Conservation (phyloP, 2,113 vertebrate genomes). For the Tetrao urogallus region DNA sequence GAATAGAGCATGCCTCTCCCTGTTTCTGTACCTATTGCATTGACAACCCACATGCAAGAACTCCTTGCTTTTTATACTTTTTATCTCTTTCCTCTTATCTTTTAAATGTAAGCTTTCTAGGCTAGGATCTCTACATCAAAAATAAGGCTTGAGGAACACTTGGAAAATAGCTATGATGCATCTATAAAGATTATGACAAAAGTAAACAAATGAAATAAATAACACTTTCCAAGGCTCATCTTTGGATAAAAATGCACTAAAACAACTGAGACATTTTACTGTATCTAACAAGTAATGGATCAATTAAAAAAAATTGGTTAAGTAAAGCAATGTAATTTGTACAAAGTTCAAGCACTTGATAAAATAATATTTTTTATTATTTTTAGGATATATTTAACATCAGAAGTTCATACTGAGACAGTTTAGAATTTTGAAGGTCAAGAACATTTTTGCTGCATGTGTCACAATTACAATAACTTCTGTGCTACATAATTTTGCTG, state of each 20-base stretch:
- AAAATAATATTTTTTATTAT: background rate
- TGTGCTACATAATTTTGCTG: background rate
- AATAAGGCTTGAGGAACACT: background rate
- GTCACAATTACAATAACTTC: background rate
- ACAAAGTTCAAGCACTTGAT: background rate
- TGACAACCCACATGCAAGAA: background rate
- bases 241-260: background rate
- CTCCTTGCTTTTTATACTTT: background rate
- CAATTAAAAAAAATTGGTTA: background rate
- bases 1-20: background rate
- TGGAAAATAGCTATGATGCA: background rate
- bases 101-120: background rate
- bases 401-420: background rate
- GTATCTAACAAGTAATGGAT: background rate
- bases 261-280: background rate
- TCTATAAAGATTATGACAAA: background rate
- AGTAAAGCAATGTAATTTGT: background rate
- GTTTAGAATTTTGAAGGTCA: background rate
- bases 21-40: background rate
- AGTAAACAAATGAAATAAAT: background rate
- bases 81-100: background rate
- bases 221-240: accelerated
- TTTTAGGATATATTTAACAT: background rate
- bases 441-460: background rate
- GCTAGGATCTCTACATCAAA: background rate